phyloP scores from a whole-genome alignment of 2,797 vertebrate species.

The Harpagifer antarcticus region DNA sequence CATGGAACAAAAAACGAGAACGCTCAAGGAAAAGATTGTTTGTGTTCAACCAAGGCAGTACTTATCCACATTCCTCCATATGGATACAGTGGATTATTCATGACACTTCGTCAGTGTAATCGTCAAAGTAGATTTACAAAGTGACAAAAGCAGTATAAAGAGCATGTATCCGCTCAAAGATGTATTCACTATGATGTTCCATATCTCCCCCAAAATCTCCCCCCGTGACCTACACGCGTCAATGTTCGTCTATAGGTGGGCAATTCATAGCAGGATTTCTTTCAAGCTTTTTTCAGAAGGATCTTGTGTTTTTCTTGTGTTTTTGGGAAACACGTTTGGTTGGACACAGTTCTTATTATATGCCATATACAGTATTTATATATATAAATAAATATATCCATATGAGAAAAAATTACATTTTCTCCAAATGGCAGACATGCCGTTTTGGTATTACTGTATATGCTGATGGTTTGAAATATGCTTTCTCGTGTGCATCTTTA shows the following conservation, averaged over 20 bases:
- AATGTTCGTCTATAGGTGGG: background rate
- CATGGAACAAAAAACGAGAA: constrained; percentile 13
- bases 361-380: too few relatives aligned
- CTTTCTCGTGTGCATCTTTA: background rate
- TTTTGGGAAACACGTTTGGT: background rate
- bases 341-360: background rate
- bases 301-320: background rate
- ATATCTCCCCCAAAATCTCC: constrained; percentile 24
- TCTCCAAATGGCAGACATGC: too few relatives aligned
- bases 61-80: constrained; percentile 45
- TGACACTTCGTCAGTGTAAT: constrained; percentile 51
- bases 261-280: background rate
- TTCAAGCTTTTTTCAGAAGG: constrained; percentile 1
- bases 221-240: constrained; percentile 7
- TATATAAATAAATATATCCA: too few relatives aligned
- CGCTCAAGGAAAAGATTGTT: constrained; percentile 31
- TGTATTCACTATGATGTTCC: constrained; percentile 10
- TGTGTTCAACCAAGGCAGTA: constrained; percentile 48
- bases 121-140: constrained; percentile 47
- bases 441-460: background rate
- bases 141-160: constrained; percentile 29
- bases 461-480: background rate
- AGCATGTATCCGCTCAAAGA: constrained; percentile 8
- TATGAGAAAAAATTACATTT: too few relatives aligned
- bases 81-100: constrained; percentile 45